A percentile compares a stretch with the other conserved stretches of the same genome.
phyloP scores from a whole-genome alignment of 2,113 vertebrate genomes.

The Alouatta palliata region DNA sequence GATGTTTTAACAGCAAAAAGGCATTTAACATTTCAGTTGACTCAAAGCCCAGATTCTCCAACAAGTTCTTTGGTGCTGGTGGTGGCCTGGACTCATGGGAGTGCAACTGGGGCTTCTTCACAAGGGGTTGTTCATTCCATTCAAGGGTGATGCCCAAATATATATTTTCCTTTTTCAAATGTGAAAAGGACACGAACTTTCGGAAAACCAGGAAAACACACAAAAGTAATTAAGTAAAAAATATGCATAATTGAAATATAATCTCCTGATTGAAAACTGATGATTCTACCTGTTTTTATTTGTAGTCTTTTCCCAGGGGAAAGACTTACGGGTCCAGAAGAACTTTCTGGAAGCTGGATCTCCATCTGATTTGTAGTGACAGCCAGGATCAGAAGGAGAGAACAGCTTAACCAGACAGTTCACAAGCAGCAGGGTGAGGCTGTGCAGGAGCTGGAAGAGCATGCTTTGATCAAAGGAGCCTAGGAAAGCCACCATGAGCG shows the following conservation, averaged over 20 bases:
- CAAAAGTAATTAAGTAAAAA: neutral
- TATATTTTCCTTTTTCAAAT: neutral
- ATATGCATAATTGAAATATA: neutral
- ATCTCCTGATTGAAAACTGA: neutral
- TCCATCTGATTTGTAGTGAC: neutral
- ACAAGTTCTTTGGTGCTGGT: neutral
- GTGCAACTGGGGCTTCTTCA: neutral
- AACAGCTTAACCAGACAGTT: neutral
- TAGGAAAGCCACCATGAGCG: fast-evolving
- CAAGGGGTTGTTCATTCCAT: neutral
- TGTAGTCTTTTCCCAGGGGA: neutral
- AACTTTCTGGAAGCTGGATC: neutral
- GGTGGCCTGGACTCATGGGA: neutral
- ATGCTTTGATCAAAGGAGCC: neutral
- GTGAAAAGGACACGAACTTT: neutral
- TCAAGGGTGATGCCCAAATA: neutral
- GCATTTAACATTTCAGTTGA: neutral
- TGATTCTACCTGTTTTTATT: neutral
- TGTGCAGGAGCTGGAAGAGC: too few species aligned
- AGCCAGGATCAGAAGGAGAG: too few species aligned
- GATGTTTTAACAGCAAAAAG: neutral
- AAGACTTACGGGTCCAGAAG: neutral
- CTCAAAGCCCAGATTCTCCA: neutral
- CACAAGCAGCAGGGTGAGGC: neutral
- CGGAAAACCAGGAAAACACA: neutral